These are phyloP conservation scores for Cacatua alba DNA, from an alignment of 2,113 vertebrate genomes.

Conservation along the genomic window DNA sequence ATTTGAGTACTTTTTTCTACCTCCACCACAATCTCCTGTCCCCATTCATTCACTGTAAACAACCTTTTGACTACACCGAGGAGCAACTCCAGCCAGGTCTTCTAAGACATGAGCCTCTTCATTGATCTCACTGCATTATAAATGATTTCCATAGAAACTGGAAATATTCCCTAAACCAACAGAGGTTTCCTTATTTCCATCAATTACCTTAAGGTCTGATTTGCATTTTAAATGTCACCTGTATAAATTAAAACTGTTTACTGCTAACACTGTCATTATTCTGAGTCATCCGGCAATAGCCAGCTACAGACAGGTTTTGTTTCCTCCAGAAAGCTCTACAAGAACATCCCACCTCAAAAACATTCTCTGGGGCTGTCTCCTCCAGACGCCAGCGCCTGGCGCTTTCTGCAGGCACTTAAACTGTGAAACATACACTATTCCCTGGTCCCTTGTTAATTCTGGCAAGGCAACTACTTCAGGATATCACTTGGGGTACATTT, in stretches of 20 bases:
- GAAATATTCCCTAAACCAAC: constrained; percentile 62
- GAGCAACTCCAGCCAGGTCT: background rate
- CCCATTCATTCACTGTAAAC: background rate
- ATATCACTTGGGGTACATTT: background rate
- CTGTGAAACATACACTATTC: rapidly evolving
- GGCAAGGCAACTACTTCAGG: background rate
- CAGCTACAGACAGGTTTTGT: background rate
- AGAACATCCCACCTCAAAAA: background rate
- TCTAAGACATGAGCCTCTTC: background rate
- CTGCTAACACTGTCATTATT: constrained; percentile 46
- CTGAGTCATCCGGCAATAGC: constrained; percentile 19
- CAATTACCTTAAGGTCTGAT: constrained; percentile 82
- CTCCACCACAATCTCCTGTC: background rate
- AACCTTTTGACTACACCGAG: background rate
- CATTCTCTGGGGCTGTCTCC: background rate
- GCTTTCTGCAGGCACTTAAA: rapidly evolving
- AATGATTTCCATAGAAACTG: constrained; percentile 71
- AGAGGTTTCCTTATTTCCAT: constrained; percentile 70
- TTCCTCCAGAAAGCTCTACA: background rate
- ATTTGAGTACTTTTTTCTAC: background rate
- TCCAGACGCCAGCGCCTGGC: background rate
- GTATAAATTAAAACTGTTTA: constrained; percentile 82
- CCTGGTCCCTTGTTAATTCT: background rate
- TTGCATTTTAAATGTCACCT: constrained; percentile 85
- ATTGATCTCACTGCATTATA: background rate